Evolutionary conservation across 2,888 invertebrate species (phyloP), one percentile per base, ranked within the genome.

Genomic region (Andrena praecox): DNA sequence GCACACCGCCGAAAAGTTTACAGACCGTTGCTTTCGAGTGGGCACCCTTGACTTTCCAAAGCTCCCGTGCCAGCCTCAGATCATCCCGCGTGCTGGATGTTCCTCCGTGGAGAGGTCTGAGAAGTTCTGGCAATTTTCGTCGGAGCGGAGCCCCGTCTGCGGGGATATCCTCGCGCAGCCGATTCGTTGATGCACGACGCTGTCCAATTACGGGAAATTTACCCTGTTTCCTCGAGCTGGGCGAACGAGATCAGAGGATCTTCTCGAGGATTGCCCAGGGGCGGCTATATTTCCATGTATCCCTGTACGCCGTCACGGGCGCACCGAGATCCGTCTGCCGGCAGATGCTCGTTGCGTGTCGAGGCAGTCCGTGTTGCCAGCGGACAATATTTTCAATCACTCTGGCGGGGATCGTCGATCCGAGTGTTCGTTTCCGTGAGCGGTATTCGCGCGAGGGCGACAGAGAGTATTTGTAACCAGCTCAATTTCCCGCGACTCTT

Each of bases 401-500:
- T 24, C 10, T 2, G 6, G n/a, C 60, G 29, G 56, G 10, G 27
- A 56, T 27, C 35, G 52, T 50, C 29, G 31, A 64, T 48, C 63
- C 50, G 20, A n/a, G 29, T 31, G 24, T 50, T 52, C 33, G 48
- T 31, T 10, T 59, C 10, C 50, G 16, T 12, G 20, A 2, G n/a
- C 8, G 56, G 24, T 56, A 56, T 27, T 56, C 24, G 12, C 24
- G 56, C 1, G 16, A 27, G 8, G 8, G 12, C 10, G 77, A 78
- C 59, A 7, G 8, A 24, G 7, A 16, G 70, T 77, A 78, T 84
- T 80, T 78, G 68, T 78, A 78, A 69, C 63, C 54, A 29, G 33
- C 52, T 50, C 64, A 31, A 59, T 77, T 76, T 82, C 72, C 50
- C 50, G 50, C 48, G 63, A 75, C 48, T 24, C 67, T 8, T 67